These are phyloP conservation scores for Leptinotarsa undecemlineata DNA, from an alignment of 1,140 invertebrate genomes.

Conservation along the genomic window DNA sequence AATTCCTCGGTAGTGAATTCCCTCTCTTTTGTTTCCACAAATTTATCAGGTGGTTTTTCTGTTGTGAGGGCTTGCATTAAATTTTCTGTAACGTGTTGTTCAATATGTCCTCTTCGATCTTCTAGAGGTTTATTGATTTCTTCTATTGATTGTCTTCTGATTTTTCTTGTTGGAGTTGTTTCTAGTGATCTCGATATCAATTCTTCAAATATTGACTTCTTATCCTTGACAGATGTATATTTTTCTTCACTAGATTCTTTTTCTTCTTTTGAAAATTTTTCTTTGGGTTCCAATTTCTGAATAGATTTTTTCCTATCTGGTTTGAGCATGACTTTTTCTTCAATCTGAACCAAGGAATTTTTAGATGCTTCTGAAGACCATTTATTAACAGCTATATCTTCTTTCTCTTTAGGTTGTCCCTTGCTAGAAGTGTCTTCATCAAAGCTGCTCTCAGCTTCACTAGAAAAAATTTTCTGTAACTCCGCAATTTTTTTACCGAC, in stretches of 20 bases:
- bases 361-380: no score
- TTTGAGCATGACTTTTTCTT: no score
- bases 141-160: slow-evolving; percentile 7
- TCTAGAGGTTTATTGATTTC: background rate
- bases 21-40: slow-evolving; percentile 27
- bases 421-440: slow-evolving; percentile 10
- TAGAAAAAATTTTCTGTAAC: slow-evolving; percentile 57
- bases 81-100: slow-evolving; percentile 25
- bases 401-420: no score
- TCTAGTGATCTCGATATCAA: slow-evolving; percentile 50
- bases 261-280: slow-evolving; percentile 19
- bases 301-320: background rate
- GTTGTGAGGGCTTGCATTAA: background rate
- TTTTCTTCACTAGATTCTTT: slow-evolving; percentile 37
- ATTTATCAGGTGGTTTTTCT: background rate
- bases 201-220: slow-evolving; percentile 63
- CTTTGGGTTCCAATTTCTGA: slow-evolving; percentile 30
- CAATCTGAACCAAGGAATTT: no score
- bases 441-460: slow-evolving; percentile 18
- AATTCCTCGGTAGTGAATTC: slow-evolving; percentile 41
- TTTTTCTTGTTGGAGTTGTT: slow-evolving; percentile 43
- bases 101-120: background rate
- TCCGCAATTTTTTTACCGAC: slow-evolving; percentile 58
- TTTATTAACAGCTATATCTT: no score
- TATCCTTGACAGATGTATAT: slow-evolving; percentile 57